Evolutionary conservation across 2,888 invertebrate genomes (phyloP).

Genomic region (Cyrtodaria siliqua): DNA sequence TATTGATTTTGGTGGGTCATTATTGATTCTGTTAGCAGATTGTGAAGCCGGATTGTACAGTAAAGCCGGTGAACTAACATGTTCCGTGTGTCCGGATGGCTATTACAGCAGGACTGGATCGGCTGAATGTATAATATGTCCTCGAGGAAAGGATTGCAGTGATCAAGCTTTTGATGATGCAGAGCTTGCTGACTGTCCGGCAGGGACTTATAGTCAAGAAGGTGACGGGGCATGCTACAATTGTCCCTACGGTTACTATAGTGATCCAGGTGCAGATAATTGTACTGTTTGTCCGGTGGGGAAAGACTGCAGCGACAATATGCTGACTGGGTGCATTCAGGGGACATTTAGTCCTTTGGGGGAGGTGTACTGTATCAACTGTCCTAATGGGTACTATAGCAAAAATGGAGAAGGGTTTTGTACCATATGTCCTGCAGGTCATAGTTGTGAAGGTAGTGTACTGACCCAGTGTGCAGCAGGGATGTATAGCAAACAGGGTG

Average conservation of each 20-base stretch:
- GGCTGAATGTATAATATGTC: slow-evolving; percentile 74
- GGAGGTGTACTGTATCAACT: slow-evolving; percentile 6
- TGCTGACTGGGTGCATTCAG: slow-evolving; percentile 21
- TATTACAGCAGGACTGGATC: slow-evolving; percentile 53
- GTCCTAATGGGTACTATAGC: slow-evolving; percentile 40
- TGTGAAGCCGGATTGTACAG: slow-evolving; percentile 56
- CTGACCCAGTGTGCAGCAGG: slow-evolving; percentile 53
- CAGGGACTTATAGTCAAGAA: slow-evolving; percentile 34
- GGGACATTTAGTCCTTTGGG: slow-evolving; percentile 67
- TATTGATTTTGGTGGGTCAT: slow-evolving; percentile 55
- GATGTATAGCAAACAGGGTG: slow-evolving; percentile 59
- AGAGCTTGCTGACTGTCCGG: slow-evolving; percentile 16
- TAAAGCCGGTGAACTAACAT: slow-evolving; percentile 34
- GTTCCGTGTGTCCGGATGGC: slow-evolving; percentile 51
- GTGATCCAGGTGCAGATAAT: slow-evolving; percentile 5
- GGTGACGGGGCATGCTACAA: slow-evolving; percentile 17
- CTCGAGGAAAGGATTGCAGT: slow-evolving; percentile 71
- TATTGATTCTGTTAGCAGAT: slow-evolving; percentile 37
- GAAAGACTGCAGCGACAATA: slow-evolving; percentile 17
- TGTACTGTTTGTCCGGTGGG: slow-evolving; percentile 36
- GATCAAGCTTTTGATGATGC: slow-evolving; percentile 43
- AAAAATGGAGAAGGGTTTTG: slow-evolving; percentile 21
- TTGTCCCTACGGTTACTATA: slow-evolving; percentile 48
- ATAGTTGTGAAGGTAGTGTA: slow-evolving; percentile 29
- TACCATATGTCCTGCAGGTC: slow-evolving; percentile 40